A percentile compares a stretch with the other conserved stretches of the same genome.
Evolutionary conservation across 2,113 vertebrate genomes (phyloP).

Genomic region (Catagonus wagneri): DNA sequence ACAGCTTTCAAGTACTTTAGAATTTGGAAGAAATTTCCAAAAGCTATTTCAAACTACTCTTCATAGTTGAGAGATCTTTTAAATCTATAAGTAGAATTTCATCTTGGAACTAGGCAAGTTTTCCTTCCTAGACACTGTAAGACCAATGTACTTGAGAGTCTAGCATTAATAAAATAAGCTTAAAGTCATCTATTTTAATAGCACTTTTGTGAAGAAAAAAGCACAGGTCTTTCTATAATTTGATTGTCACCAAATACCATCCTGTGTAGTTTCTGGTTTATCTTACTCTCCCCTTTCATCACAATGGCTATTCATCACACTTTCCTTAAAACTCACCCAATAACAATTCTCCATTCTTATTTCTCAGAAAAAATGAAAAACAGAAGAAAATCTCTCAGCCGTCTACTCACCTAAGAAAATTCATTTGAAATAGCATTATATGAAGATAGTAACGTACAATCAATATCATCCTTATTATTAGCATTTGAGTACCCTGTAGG

Average conservation of each 20-base stretch:
- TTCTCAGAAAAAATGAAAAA: neutral
- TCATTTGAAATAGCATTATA: neutral
- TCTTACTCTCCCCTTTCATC: neutral
- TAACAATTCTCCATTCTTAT: neutral
- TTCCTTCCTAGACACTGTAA: neutral
- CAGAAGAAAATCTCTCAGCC: neutral
- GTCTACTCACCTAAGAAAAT: neutral
- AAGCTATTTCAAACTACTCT: neutral
- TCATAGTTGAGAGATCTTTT: neutral
- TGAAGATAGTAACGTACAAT: neutral
- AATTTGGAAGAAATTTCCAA: neutral
- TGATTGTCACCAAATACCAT: neutral
- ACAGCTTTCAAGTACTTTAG: neutral
- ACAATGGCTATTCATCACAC: neutral
- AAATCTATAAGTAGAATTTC: conserved; percentile 5
- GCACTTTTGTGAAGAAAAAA: neutral
- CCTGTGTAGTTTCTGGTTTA: neutral
- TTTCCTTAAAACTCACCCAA: neutral
- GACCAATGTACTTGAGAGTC: neutral
- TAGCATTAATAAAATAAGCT: neutral
- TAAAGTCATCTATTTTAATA: neutral
- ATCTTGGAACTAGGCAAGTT: neutral
- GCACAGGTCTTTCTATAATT: neutral
- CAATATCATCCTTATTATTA: neutral
- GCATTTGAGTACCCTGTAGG: neutral